Percentiles rank a stretch among this genome's conserved stretches.
phyloP scores from a whole-genome alignment of 2,888 invertebrate species.

The Mystacides longicornis region DNA sequence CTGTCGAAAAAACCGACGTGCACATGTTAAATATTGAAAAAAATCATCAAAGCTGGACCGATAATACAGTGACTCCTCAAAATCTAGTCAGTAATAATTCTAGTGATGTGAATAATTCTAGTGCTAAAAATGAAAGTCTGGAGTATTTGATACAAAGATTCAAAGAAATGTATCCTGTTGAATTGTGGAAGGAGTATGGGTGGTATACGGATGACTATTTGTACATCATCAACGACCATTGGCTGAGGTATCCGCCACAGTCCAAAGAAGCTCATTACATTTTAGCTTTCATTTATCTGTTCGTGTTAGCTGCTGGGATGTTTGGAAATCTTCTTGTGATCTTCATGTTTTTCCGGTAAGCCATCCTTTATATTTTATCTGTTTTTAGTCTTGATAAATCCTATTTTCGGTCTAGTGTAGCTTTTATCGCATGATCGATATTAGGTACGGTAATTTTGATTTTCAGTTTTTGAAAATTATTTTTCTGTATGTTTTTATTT shows the following conservation, averaged over 20 bases:
- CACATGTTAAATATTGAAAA: neutral
- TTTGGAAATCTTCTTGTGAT: constrained; percentile 66
- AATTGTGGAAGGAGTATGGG: constrained; percentile 46
- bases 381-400: too few relatives aligned
- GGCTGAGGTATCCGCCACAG: constrained; percentile 64
- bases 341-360: constrained; percentile 65
- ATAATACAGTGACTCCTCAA: neutral
- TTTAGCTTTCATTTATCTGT: constrained; percentile 54
- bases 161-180: constrained; percentile 40
- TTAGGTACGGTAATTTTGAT: too few relatives aligned
- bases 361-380: constrained; percentile 20
- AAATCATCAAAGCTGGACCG: neutral
- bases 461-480: too few relatives aligned
- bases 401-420: too few relatives aligned
- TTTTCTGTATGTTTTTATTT: too few relatives aligned
- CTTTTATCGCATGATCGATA: too few relatives aligned
- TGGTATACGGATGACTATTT: constrained; percentile 53
- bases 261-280: constrained; percentile 48
- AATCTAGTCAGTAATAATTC: neutral
- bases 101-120: neutral
- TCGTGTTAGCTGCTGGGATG: constrained; percentile 59
- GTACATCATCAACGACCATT: constrained; percentile 59
- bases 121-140: constrained; percentile 12
- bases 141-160: constrained; percentile 33
- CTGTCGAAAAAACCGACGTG: neutral